Base-by-base conservation (phyloP, 2,888 invertebrate species). In the Bruchidius siliquastri region DNA sequence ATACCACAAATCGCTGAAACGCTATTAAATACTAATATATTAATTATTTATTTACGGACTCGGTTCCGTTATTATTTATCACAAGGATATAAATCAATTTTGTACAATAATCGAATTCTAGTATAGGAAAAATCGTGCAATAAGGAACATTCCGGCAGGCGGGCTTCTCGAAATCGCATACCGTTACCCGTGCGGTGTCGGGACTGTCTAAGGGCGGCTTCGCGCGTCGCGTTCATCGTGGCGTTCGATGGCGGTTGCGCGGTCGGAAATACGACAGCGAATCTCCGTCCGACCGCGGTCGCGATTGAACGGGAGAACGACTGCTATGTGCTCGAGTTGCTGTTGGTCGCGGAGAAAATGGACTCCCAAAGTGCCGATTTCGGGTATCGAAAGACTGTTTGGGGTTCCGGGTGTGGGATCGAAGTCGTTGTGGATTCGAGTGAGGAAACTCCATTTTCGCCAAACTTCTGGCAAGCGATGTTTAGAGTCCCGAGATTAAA, bases 121-220 rank as follows among this genome's bases (percentile, higher is more conserved):
- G 18, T 49, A 49, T 49, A 13, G 1, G 18, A 49, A 49, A 49
- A 13, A 49, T 49, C 18, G 49, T 1, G 20, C 69, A 21, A 69
- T 0, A 18, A 22, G 22, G 20, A 22, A 30, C 69, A 30, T 69
- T 6, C 26, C 4, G 22, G n/a, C n/a, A n/a, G 20, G 49, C 10
- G 68, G 66, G 21, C 71, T 71, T 78, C 76, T 75, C 75, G 77
- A 75, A 78, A 72, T 75, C 76, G 77, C 70, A 32, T 66, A 21
- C 74, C 77, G 80, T 80, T 80, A 80, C 80, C 80, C 80, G 69
- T 77, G 77, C 73, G 68, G 75, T 76, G 79, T 77, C 76, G 76
- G 76, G 73, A n/a, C 77, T 74, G 69, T 74, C 66, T 69, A 69
- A 49, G 49, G 49, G 49, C 49, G 49, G 49, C 49, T 4, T 49